Conservation (phyloP, 2,888 invertebrate genomes). For the Lamproptera curius region DNA sequence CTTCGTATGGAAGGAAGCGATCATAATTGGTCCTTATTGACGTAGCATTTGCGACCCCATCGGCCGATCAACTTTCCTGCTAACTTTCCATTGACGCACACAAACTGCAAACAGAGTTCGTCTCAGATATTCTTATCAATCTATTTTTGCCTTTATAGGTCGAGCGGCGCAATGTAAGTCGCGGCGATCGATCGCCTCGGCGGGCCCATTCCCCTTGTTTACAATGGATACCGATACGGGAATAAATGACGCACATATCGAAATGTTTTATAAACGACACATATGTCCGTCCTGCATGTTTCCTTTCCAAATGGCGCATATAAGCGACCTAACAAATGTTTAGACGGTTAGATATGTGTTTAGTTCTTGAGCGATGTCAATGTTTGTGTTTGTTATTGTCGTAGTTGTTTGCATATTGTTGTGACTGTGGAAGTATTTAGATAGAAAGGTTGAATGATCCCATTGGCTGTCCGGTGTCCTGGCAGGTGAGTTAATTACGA, state of each 20-base stretch:
- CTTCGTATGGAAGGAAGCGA: too few relatives aligned
- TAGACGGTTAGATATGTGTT: too few relatives aligned
- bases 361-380: too few relatives aligned
- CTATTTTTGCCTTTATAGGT: slow-evolving; percentile 14
- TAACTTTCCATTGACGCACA: slow-evolving; percentile 12
- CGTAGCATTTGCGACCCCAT: background rate
- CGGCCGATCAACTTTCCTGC: background rate
- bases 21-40: too few relatives aligned
- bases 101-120: background rate
- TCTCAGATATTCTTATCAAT: slow-evolving; percentile 8
- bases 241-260: slow-evolving; percentile 21
- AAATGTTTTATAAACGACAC: slow-evolving; percentile 9
- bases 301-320: too few relatives aligned
- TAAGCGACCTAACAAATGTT: too few relatives aligned
- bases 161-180: slow-evolving; percentile 5
- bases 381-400: too few relatives aligned
- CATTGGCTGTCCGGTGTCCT: too few relatives aligned
- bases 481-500: too few relatives aligned
- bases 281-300: slow-evolving; percentile 5
- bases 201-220: slow-evolving; percentile 17
- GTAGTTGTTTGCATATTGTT: too few relatives aligned
- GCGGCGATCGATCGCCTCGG: slow-evolving; percentile 4
- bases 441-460: too few relatives aligned
- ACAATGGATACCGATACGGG: slow-evolving; percentile 18
- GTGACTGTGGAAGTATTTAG: too few relatives aligned